Evolutionary conservation across 2,113 vertebrate species (phyloP).

Genomic region (Talpa occidentalis): DNA sequence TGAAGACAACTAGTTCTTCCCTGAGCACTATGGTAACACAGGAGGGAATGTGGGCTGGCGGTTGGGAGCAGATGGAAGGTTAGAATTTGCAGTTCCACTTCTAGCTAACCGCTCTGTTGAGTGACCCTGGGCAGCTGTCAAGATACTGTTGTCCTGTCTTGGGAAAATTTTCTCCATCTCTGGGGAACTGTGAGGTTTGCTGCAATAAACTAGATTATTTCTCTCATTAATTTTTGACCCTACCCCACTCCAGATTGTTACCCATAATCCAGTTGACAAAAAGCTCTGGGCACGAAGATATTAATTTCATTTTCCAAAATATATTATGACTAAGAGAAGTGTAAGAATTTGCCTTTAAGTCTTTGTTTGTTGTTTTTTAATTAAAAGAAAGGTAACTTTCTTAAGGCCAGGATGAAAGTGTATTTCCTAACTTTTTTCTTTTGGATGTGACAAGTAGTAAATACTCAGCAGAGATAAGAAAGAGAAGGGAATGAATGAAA

Average conservation of each 20-base stretch:
- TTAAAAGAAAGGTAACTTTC: neutral
- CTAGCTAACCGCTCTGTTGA: neutral
- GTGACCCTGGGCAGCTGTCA: neutral
- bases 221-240: neutral
- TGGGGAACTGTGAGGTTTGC: neutral
- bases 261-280: neutral
- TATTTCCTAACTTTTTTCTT: neutral
- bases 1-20: neutral
- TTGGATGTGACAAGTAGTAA: neutral
- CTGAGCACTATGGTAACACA: neutral
- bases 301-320: constrained; percentile 1
- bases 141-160: neutral
- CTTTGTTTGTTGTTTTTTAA: neutral
- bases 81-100: neutral
- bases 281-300: neutral
- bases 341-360: neutral
- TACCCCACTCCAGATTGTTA: neutral
- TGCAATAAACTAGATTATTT: neutral
- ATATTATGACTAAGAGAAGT: neutral
- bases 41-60: neutral
- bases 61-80: neutral
- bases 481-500: neutral
- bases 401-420: neutral
- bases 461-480: neutral
- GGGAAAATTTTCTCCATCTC: neutral